phyloP scores from a whole-genome alignment of 2,888 invertebrate genomes.

The Girardia tigrina region DNA sequence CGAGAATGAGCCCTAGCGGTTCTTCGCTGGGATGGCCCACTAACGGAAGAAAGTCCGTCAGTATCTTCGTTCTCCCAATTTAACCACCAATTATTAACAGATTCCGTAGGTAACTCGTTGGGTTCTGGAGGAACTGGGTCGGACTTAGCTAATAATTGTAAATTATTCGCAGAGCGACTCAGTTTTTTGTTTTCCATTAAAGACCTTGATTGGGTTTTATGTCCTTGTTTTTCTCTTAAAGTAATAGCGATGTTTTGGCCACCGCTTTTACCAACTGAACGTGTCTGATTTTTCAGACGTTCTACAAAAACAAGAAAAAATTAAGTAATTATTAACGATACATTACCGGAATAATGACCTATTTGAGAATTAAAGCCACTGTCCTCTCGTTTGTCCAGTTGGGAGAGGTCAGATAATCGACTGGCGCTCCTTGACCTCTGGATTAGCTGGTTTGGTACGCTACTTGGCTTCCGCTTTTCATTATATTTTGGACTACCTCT shows the following conservation, averaged over 20 bases:
- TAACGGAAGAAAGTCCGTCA: background rate
- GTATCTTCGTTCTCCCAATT: background rate
- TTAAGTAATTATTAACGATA: background rate
- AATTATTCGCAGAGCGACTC: constrained; percentile 4
- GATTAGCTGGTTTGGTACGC: background rate
- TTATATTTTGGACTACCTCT: constrained; percentile 1
- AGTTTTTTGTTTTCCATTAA: background rate
- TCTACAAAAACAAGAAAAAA: background rate
- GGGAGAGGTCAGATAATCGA: background rate
- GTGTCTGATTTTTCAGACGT: background rate
- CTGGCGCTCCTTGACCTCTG: background rate
- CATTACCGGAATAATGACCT: constrained; percentile 1
- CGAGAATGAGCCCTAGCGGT: background rate
- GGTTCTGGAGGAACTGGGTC: background rate
- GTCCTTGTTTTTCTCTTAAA: background rate
- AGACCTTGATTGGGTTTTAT: background rate
- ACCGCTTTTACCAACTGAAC: background rate
- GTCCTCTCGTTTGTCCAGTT: constrained; percentile 5
- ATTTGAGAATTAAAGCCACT: constrained; percentile 17
- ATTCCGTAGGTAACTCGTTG: background rate
- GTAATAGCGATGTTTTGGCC: background rate
- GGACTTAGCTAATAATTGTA: background rate
- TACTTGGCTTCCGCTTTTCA: background rate
- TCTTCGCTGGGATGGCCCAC: background rate
- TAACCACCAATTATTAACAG: background rate